Evolutionary conservation across 2,797 vertebrate species (phyloP).

Genomic region (Hoplostethus mediterraneus): DNA sequence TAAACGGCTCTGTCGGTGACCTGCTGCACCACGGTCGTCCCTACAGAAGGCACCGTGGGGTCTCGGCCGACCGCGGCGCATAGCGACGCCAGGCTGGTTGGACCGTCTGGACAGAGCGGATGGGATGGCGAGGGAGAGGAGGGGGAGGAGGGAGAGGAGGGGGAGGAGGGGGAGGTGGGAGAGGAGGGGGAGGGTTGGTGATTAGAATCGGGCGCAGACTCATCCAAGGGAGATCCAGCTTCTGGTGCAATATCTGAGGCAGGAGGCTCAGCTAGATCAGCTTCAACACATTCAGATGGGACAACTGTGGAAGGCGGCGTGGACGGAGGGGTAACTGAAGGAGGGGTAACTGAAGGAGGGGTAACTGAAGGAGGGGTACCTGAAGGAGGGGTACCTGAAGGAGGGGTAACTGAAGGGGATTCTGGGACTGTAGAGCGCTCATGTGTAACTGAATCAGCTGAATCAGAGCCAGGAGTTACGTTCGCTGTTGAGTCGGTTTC

Average conservation of each 20-base stretch:
- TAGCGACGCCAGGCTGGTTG: slow-evolving; percentile 49
- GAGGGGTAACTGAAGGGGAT: too few relatives aligned
- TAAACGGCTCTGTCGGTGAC: slow-evolving; percentile 69
- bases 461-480: slow-evolving; percentile 1
- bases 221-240: background rate
- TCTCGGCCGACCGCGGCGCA: slow-evolving; percentile 43
- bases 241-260: slow-evolving; percentile 16
- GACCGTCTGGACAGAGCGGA: slow-evolving; percentile 4
- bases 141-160: too few relatives aligned
- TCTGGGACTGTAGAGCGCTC: slow-evolving; percentile 16
- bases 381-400: too few relatives aligned
- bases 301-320: slow-evolving; percentile 6
- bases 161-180: too few relatives aligned
- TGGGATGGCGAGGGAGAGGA: background rate
- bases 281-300: slow-evolving; percentile 5
- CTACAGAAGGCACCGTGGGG: slow-evolving; percentile 1
- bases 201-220: too few relatives aligned
- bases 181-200: too few relatives aligned
- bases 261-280: slow-evolving; percentile 2
- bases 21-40: slow-evolving; percentile 7
- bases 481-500: background rate
- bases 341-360: background rate
- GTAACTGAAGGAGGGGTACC: background rate
- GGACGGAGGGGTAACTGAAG: background rate
- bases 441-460: background rate